Evolutionary conservation across 1,140 invertebrate species (phyloP), one percentile per base, ranked within the genome.

Genomic region (Conus ventricosus): DNA sequence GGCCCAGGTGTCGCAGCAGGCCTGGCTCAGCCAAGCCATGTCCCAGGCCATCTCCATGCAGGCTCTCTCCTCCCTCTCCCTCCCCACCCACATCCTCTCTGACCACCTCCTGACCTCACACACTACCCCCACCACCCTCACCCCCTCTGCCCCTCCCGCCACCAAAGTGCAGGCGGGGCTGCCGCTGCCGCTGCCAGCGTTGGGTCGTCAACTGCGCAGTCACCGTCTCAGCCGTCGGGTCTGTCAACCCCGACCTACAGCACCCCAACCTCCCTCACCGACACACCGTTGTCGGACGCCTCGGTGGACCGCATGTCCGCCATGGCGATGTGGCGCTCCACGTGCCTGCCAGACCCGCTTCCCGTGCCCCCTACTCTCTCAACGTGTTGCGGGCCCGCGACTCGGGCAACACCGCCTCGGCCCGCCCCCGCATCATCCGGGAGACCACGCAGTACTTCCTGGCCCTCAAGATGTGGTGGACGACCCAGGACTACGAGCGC

Each of bases 361-460:
- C 89, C 89, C 53, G 84, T 81, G 63, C 89, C 89, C 51, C 87
- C n/a, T 90, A 87, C 82, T 90, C 89, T 17, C 78, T 88, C 71
- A 89, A 85, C 55, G 89, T 90, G 75, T 82, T 88, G 83, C 78
- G 89, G 27, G 89, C 89, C 20, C 51, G 89, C 4, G 89, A 90
- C 71, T 87, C 87, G 11, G 89, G 89, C 67, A 90, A 90, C 88
- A 90, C 89, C 13, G 88, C 88, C 84, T 90, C 89, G 7, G 89
- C 89, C 20, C 88, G 90, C n/a, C 90, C 88, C 39, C 86, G 89
- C 57, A 89, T 91, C 90, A 91, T 91, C 88, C 82, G 90, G 60
- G 90, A 91, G 78, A 91, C 90, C 25, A 89, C 88, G 27, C 88
- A 91, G 83, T 91, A 83, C 76, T 91, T 91, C 84, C 88, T 91